Conservation (phyloP, 37 sponge, comb jelly and placozoan species). For the Spongilla lacustris region DNA sequence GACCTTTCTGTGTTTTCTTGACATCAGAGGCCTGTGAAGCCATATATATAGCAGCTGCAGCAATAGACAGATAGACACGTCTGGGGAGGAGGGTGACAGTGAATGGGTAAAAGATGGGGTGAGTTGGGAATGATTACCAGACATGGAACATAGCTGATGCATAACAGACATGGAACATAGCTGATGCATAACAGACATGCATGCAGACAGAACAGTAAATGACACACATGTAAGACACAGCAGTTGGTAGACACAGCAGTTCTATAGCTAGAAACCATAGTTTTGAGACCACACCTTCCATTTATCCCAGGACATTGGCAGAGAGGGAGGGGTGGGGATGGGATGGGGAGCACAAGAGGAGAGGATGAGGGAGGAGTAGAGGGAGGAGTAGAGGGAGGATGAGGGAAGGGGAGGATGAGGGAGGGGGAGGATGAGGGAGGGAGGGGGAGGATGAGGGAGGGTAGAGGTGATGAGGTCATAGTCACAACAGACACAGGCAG, state of each 20-base stretch:
- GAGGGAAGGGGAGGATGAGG: no score
- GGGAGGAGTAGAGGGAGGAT: no score
- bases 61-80: conserved; percentile 84
- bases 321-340: neutral
- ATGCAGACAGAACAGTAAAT: neutral
- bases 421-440: neutral
- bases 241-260: neutral
- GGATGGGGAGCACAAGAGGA: neutral
- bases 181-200: neutral
- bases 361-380: neutral
- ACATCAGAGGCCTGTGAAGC: conserved; percentile 89
- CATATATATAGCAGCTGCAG: conserved; percentile 97
- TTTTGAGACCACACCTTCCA: no score
- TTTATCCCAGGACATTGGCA: no score
- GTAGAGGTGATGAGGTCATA: no score
- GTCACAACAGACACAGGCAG: no score
- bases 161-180: neutral
- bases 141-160: no score
- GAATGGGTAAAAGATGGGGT: neutral
- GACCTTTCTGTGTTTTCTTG: conserved; percentile 93
- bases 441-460: neutral
- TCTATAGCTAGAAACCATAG: no score
- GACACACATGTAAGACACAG: neutral
- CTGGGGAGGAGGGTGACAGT: conserved; percentile 32
- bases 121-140: no score